Percentiles rank a stretch among this genome's conserved stretches.
These are phyloP conservation scores for Gymnobelideus leadbeateri DNA, from an alignment of 2,113 vertebrate species.

Conservation along the genomic window DNA sequence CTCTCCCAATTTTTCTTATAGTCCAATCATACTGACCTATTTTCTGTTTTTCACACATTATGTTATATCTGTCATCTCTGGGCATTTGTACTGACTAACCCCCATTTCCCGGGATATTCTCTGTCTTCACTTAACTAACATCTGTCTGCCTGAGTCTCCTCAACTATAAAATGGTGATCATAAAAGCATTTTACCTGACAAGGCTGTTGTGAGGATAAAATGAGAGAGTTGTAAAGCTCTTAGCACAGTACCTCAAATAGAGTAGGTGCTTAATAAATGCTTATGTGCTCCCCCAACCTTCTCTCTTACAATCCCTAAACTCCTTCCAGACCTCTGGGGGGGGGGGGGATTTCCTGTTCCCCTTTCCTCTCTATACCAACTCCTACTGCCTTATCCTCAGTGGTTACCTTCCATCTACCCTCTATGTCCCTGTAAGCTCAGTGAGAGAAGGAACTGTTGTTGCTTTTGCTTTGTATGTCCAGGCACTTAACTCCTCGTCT, in stretches of 20 bases:
- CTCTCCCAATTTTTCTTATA: background rate
- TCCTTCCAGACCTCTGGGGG: background rate
- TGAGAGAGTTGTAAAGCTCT: background rate
- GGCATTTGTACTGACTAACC: background rate
- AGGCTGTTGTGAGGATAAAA: background rate
- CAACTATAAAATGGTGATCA: background rate
- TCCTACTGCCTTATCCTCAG: background rate
- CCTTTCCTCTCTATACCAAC: background rate
- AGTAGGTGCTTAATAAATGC: background rate
- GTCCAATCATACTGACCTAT: background rate
- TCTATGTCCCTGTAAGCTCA: background rate
- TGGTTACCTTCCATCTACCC: background rate
- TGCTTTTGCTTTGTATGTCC: background rate
- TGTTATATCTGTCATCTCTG: background rate
- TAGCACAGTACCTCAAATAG: background rate
- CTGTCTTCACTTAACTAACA: background rate
- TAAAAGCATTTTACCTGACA: background rate
- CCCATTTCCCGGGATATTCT: background rate
- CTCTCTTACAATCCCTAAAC: background rate
- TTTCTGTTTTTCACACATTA: background rate
- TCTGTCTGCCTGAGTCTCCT: slow-evolving; percentile 20
- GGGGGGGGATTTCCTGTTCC: background rate
- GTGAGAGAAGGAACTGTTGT: background rate
- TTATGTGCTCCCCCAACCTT: background rate
- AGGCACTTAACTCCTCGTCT: background rate